Evolutionary conservation across 2,888 invertebrate species (phyloP), one percentile per base, ranked within the genome.

Genomic region (Pandemis cinnamomeana): DNA sequence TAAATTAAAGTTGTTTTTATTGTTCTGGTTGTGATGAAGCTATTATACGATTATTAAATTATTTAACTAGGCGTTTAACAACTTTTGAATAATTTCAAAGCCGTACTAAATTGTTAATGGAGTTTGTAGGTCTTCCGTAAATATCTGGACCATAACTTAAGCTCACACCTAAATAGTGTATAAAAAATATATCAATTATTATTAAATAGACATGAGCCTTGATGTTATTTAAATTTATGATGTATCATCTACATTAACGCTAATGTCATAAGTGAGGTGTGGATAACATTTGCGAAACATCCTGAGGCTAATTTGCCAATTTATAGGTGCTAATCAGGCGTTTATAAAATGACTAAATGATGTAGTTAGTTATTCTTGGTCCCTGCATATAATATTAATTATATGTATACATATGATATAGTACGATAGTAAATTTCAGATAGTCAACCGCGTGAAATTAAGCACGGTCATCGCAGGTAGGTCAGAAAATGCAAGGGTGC

Each of bases 1-100:
- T 67, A 53, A 68, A 68, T 53, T n/a, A 15, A 36, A 61, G 48
- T 58, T 0, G 58, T 20, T 61, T 63, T 69, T 58, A 58, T 69
- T 64, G 60, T 64, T 64, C 73, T 60, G 58, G 64, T 73, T 69
- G 58, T 63, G 68, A 68, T 72, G 36, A 72, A 58, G 63, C 46
- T 58, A 72, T 72, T 63, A 62, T 68, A 68, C 1, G 44, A 36
- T 42, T 63, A 48, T 58, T 36, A n/a, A n/a, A 62, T 51, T 48
- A 64, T 36, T 51, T 58, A 27, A 58, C 58, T 58, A 44, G 27
- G 36, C 20, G 7, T 36, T 48, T 48, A 27, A 64, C 27, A 27
- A 27, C 44, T 46, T 64, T 46, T 46, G 20, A 46, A 64, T 46
- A 20, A 64, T 58, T 58, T 58, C 58, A 58, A 58, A 58, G 27